Evolutionary conservation across 1,140 invertebrate species (phyloP).

Genomic region (Reticulitermes speratus): DNA sequence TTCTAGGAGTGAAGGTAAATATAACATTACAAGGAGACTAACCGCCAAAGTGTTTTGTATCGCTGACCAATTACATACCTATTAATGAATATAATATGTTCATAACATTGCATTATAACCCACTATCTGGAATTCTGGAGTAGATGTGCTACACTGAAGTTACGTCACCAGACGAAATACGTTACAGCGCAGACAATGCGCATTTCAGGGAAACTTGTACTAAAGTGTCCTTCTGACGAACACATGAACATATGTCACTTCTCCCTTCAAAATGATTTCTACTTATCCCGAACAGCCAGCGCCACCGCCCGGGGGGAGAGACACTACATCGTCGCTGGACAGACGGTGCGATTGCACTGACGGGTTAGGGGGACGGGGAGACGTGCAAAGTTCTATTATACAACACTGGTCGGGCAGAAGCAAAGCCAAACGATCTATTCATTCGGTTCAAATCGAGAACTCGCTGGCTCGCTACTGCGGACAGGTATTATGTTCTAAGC

Average conservation of each 20-base stretch:
- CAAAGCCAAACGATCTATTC: constrained; percentile 7
- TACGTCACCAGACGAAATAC: no score
- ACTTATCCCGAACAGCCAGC: not conserved
- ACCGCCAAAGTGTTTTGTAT: no score
- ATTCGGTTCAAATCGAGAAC: constrained; percentile 9
- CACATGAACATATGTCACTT: not conserved
- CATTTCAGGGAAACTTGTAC: no score
- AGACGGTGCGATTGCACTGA: not conserved
- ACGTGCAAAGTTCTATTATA: not conserved
- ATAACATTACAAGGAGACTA: no score
- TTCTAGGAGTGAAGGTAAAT: no score
- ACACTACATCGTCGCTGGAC: not conserved
- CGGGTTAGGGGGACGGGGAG: not conserved
- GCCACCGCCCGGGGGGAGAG: not conserved
- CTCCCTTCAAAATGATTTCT: not conserved
- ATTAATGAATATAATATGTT: no score
- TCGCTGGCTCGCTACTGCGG: not conserved
- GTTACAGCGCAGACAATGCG: no score
- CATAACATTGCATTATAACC: no score
- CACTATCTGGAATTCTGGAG: no score
- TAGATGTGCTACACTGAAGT: no score
- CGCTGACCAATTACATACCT: no score
- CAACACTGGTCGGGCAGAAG: constrained; percentile 7
- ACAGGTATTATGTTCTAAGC: not conserved
- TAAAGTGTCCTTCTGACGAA: no score